Base-by-base conservation (phyloP, 2,113 vertebrate genomes). In the Pseudopipra pipra region DNA sequence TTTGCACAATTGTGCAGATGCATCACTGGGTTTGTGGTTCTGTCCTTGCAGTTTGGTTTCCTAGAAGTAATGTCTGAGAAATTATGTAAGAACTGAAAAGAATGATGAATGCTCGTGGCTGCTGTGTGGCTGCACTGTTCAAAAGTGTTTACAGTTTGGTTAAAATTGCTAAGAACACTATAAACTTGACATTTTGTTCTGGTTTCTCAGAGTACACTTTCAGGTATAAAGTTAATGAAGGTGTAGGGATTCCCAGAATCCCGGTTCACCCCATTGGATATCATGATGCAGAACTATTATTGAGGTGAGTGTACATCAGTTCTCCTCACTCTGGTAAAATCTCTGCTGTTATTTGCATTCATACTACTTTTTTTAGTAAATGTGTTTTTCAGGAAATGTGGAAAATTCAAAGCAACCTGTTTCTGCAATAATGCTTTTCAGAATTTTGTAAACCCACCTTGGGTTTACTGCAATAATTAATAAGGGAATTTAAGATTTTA, bases 201-300 rank as follows among this genome's bases (percentile, higher is more conserved):
- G 79, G 4, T 91, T 96, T 96, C 63, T 61, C 96, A 99, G 99
- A 99, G 30, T 99, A 99, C 37, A 97, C 98, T 70, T 99, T 98
- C 95, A 98, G 99, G 93, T 96, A 97, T 43, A 96, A 96, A 63
- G 93, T 89, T 56, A 98, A 98, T 59, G 98, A 99, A 55, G 99
- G 98, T 76, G 97, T 99, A n/a, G 99, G 99, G 35, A 98, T 99
- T 80, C 98, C 99, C 21, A 97, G 97, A 80, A 99, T 99, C 86
- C 99, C 99, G 2, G 99, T 99, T 47, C 99, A 99, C 97, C 99
- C 99, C 41, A 99, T 99, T 88, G 98, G 99, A 74, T 99, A 98
- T 96, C 75, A 98, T 12, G 99, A 99, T 95, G 99, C 99, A 72
- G 96, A 98, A 95, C 72, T 97, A 25, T 97, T 99, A 56, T 96